Evolutionary conservation across 37 sponge, comb jelly and placozoan genomes (phyloP), one percentile per base, ranked within the genome.

Genomic region (Cliona cf. orientalis): DNA sequence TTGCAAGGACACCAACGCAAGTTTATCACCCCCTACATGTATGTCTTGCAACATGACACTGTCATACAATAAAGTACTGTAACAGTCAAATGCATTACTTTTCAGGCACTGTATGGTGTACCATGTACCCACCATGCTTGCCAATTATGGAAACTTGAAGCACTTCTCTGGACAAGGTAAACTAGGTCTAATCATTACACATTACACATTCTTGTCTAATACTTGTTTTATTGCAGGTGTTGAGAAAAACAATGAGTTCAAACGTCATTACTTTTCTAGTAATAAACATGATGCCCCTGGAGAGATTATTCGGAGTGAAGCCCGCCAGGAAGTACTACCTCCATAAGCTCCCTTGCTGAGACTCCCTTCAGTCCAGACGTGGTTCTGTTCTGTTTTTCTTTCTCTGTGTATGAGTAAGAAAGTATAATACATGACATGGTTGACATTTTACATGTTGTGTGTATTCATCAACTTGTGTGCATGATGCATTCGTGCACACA

Each of bases 241-340:
- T 14, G 79, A 78, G 41, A 78, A 78, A 32, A 78, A 78, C 46
- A 75, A 75, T 58, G 79, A 78, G 12, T 46, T 67, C 5, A 38
- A 64, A 14, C 55, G 41, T 6, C 62, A 63, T 46, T 78, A 65
- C 40, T 63, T 32, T 12, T 78, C 79, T 2, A 78, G 79, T 32
- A 78, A 78, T 31, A 9, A 22, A 2, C 43, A 39, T 21, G 66
- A 78, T 26, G 46, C 46, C 23, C 5, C 49, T 22, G 63, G 63
- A 19, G 79, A 78, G 28, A 41, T 78, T 22, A 5, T 78, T 6
- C 2, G 31, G 9, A 58, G 37, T 17, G 76, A 75, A 38, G 70
- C 70, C 11, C 36, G 40, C 14, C 19, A 42, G 40, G 41, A 69
- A 69, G 6, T 34, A 55, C 3, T 32, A 40, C 5, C 36, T 58